Base-by-base conservation (phyloP, 1,140 invertebrate species). In the Brachystomella parvula region DNA sequence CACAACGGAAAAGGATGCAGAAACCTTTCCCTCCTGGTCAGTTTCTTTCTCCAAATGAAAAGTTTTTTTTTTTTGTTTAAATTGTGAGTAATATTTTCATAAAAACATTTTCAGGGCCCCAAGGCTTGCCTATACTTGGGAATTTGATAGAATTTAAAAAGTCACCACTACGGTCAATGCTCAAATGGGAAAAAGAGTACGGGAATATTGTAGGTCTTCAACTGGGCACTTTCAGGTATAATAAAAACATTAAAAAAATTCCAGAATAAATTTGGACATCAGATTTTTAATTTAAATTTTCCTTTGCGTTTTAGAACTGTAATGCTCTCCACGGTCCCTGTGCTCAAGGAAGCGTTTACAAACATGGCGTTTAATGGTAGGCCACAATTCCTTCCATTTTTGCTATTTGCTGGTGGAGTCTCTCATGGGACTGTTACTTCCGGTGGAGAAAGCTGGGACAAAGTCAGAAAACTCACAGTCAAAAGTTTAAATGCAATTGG, bases 371-470 rank as follows among this genome's bases (percentile, higher is more conserved):
- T 56, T 21, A 56, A 56, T 21, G 53, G 53, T 56, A 6, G 53
- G 6, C 53, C 53, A 12, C 6, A 21, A 21, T 56, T 56, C 28
- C n/a, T 24, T 12, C n/a, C 53, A 12, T n/a, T 9, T 12, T 6
- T 24, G n/a, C 21, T 56, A 56, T 56, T 56, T 56, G 28, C 53
- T 12, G 53, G 53, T 9, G 53, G 53, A 56, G 21, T 12, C n/a
- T 12, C 6, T 6, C 53, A 56, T 56, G 53, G 53, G 28, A 56
- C 53, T 56, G 6, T 56, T 6, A 56, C 53, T 21, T 56, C 53
- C 12, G 53, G 21, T 9, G 53, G 53, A 12, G 53, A 56, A 12
- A n/a, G n/a, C n/a, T 56, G 53, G 53, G 53, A 56, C 53, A 56
- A n/a, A 24, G 28, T 56, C 28, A 6, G 53, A 21, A n/a, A 28